Percentiles rank a stretch among this genome's conserved stretches.
Evolutionary conservation across 2,113 vertebrate genomes (phyloP).

Genomic region (Leptobrachium ailaonicum): DNA sequence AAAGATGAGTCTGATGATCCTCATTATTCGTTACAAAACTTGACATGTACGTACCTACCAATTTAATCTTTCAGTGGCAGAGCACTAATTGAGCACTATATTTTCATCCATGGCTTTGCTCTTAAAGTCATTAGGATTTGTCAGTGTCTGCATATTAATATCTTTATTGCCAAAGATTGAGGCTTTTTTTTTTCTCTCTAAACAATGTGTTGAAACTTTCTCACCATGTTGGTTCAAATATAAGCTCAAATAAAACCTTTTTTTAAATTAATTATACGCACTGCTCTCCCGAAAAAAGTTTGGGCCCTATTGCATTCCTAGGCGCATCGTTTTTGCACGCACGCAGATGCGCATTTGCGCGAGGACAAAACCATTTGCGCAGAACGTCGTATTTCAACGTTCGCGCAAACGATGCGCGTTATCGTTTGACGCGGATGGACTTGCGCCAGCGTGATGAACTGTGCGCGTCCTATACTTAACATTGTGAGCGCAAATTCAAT

Average conservation of each 20-base stretch:
- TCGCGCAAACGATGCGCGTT: no score
- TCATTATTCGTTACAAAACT: slow-evolving; percentile 43
- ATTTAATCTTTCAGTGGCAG: slow-evolving; percentile 39
- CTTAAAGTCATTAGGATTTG: slow-evolving; percentile 9
- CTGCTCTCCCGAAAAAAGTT: background rate
- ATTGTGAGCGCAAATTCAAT: no score
- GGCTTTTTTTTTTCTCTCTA: slow-evolving; percentile 12
- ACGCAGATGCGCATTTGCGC: no score
- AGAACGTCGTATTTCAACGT: no score
- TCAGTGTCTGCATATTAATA: slow-evolving; percentile 16
- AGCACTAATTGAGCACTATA: slow-evolving; percentile 32
- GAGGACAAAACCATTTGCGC: no score
- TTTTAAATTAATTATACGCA: background rate
- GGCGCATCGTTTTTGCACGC: no score
- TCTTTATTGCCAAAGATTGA: slow-evolving; percentile 14
- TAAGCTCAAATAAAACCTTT: no score
- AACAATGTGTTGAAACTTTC: background rate
- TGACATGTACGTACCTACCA: slow-evolving; percentile 43
- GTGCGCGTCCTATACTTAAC: no score
- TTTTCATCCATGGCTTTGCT: slow-evolving; percentile 25
- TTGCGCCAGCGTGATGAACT: no score
- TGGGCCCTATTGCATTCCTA: no score
- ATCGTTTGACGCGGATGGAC: no score
- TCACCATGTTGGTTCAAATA: no score
- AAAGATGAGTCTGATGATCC: slow-evolving; percentile 47